Conservation (phyloP, 1,140 invertebrate species). For the Augochlora pura region DNA sequence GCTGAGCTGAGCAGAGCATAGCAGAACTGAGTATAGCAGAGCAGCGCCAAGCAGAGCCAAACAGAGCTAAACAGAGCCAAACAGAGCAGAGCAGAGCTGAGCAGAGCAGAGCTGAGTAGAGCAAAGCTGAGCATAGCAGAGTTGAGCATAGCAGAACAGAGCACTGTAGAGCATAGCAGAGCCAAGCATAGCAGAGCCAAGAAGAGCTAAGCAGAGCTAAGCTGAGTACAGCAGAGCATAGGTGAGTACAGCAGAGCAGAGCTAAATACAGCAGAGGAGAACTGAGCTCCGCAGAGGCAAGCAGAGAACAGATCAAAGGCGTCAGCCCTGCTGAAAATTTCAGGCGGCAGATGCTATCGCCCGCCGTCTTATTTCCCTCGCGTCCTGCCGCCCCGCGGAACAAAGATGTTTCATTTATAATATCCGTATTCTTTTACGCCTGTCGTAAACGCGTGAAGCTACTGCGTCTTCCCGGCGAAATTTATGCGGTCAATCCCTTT, state of each 20-base stretch:
- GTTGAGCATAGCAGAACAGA: neutral
- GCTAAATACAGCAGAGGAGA: neutral
- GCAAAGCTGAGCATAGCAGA: neutral
- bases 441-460: constrained; percentile 17
- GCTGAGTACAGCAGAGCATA: too few species aligned
- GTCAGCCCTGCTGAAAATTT: constrained; percentile 21
- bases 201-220: too few species aligned
- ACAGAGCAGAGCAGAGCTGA: too few species aligned
- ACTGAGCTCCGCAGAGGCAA: neutral
- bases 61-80: too few species aligned
- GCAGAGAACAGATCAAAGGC: constrained; percentile 24
- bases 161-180: too few species aligned
- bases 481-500: constrained; percentile 24
- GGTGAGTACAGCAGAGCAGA: too few species aligned
- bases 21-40: too few species aligned
- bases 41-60: too few species aligned
- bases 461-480: neutral
- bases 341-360: neutral
- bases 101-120: too few species aligned
- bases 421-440: constrained; percentile 40
- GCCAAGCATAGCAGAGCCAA: too few species aligned
- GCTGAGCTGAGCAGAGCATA: too few species aligned
- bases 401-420: constrained; percentile 42
- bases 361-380: constrained; percentile 43
- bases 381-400: constrained; percentile 31